Base-by-base conservation (phyloP, 2,888 invertebrate species). In the Papilio demoleus region DNA sequence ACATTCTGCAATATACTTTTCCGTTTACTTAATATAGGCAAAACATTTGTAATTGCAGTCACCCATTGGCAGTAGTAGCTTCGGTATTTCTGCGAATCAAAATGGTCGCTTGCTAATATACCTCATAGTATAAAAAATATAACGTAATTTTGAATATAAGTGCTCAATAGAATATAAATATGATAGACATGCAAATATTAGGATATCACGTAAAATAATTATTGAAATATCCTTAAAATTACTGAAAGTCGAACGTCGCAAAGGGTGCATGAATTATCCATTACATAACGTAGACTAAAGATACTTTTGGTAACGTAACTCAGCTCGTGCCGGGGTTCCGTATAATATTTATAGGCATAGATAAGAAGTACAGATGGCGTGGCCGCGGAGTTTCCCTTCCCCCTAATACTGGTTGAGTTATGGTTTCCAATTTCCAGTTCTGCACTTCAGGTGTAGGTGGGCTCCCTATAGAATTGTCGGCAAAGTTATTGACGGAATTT, bases 341-440 rank as follows among this genome's bases (percentile, higher is more conserved):
- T 84, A 83, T 77, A 78, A 85, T 90, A 91, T 90, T 92, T 92
- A 92, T 90, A 84, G 86, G 77, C 75, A 76, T 78, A 92, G 92
- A 92, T 91, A 92, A 92, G 88, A 87, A 87, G 87, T 92, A 87
- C 92, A 91, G 92, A 92, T 91, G 92, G 90, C 86, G 84, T 79
- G 79, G 81, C 80, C 77, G 78, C 81, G 81, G 85, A 90, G 85
- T 90, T 92, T 90, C 90, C 90, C 86, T 84, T 87, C 88, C 68
- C 91, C 90, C 86, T 90, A 89, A 90, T 91, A 92, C 90, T 91
- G 88, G 90, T 90, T 92, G 91, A 92, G 87, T 91, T 91, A 92
- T 90, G 86, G 87, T 84, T 87, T 88, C 88, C 91, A 92, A 92
- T 92, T 91, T 91, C 86, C 87, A 88, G 85, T 79, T 82, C 82